These are phyloP conservation scores for Malurus melanocephalus DNA, from an alignment of 2,113 vertebrate species.

Conservation along the genomic window DNA sequence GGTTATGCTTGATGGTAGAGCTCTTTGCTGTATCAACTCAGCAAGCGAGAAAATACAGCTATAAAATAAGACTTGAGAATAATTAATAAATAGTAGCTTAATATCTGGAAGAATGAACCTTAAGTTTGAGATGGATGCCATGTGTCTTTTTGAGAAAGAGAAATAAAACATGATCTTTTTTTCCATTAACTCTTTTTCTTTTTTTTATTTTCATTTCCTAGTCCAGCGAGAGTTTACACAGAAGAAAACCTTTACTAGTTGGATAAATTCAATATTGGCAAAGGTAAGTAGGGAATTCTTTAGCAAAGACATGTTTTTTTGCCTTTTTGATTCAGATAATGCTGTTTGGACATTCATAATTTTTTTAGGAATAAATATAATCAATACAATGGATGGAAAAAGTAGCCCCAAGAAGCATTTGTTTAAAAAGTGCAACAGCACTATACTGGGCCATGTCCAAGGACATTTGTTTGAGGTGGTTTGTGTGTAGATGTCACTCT, in stretches of 20 bases:
- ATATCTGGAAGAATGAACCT: background rate
- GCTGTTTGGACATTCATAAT: background rate
- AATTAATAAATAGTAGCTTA: background rate
- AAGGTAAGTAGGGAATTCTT: slow-evolving; percentile 77
- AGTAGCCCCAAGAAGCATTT: background rate
- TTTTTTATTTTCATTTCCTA: slow-evolving; percentile 40
- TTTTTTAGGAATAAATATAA: background rate
- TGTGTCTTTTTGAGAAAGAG: background rate
- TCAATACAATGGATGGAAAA: background rate
- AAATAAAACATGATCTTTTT: background rate
- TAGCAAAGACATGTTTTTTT: background rate
- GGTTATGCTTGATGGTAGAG: background rate
- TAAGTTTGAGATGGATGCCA: background rate
- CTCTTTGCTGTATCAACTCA: background rate
- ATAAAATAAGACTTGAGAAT: background rate
- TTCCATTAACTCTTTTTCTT: background rate
- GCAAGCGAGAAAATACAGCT: background rate
- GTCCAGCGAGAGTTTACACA: slow-evolving; percentile 91
- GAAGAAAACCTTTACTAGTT: slow-evolving; percentile 95
- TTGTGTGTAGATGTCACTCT: background rate
- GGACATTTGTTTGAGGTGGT: background rate
- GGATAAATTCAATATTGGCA: slow-evolving; percentile 91
- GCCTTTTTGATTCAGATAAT: background rate
- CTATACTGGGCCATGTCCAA: background rate
- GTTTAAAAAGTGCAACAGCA: background rate